Conservation (phyloP, 2,113 vertebrate genomes). For the Trochalopteron elliotii region DNA sequence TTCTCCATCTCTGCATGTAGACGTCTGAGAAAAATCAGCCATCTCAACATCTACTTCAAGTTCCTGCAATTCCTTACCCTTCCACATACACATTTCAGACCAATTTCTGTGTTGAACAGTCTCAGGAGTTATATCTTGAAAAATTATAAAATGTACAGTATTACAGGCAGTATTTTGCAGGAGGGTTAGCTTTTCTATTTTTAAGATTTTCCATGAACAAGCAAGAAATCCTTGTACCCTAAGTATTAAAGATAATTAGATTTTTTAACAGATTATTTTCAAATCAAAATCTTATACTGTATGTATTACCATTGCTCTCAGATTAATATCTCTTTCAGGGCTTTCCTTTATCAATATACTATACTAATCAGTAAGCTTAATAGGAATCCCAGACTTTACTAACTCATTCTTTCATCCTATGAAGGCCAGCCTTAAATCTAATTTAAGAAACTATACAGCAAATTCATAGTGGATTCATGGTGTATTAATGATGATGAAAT, state of each 20-base stretch:
- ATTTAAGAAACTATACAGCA: background rate
- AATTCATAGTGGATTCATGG: background rate
- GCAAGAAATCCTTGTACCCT: background rate
- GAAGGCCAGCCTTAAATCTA: background rate
- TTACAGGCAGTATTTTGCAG: background rate
- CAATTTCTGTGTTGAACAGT: background rate
- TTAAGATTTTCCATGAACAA: background rate
- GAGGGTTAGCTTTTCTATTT: background rate
- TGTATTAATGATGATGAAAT: background rate
- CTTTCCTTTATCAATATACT: background rate
- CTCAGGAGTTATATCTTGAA: background rate
- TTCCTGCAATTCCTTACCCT: background rate
- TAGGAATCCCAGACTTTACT: background rate
- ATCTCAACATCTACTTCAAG: background rate
- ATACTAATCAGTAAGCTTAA: background rate
- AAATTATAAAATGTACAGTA: background rate
- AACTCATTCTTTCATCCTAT: background rate
- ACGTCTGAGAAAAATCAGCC: background rate
- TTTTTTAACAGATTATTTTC: background rate
- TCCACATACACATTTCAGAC: background rate
- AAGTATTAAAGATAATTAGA: background rate
- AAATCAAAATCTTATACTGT: background rate
- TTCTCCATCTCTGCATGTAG: background rate
- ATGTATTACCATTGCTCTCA: background rate
- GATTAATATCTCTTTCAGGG: background rate